Conservation (phyloP, 2,888 invertebrate genomes). For the Vesta saturnalis region DNA sequence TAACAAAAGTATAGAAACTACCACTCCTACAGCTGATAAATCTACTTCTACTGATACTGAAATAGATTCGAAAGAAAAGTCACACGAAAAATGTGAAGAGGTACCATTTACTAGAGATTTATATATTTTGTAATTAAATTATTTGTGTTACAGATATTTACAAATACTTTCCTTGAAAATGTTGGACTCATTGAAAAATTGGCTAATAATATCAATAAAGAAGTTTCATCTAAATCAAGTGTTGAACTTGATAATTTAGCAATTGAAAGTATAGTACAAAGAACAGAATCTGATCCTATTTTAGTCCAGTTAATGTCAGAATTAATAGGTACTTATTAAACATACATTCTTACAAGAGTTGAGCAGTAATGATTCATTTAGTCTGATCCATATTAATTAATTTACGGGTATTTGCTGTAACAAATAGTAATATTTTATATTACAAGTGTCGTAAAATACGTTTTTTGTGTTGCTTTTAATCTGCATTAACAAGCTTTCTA, state of each 20-base stretch:
- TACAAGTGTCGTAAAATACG: no score
- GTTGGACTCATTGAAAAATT: constrained; percentile 66
- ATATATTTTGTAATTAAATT: background rate
- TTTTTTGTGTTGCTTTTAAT: no score
- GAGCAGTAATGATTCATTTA: background rate
- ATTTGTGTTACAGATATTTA: constrained; percentile 56
- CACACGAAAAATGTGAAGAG: constrained; percentile 22
- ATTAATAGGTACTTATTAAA: constrained; percentile 16
- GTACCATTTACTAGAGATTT: constrained; percentile 15
- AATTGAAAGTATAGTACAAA: constrained; percentile 64
- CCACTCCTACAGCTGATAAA: constrained; percentile 12
- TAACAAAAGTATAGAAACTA: background rate
- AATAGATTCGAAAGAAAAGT: constrained; percentile 9
- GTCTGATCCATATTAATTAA: background rate
- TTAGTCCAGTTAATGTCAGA: constrained; percentile 64
- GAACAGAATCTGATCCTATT: constrained; percentile 64
- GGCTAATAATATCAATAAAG: constrained; percentile 65
- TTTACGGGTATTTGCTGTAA: no score
- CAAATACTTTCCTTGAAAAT: constrained; percentile 63
- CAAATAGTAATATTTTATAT: no score
- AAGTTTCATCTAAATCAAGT: constrained; percentile 25
- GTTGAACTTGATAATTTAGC: constrained; percentile 60
- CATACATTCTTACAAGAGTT: background rate
- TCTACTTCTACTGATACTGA: constrained; percentile 17
- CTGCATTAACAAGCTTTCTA: no score